Percentiles rank a stretch among this genome's conserved stretches.
Evolutionary conservation across 2,113 vertebrate species (phyloP).

Genomic region (Malurus cyaneus): DNA sequence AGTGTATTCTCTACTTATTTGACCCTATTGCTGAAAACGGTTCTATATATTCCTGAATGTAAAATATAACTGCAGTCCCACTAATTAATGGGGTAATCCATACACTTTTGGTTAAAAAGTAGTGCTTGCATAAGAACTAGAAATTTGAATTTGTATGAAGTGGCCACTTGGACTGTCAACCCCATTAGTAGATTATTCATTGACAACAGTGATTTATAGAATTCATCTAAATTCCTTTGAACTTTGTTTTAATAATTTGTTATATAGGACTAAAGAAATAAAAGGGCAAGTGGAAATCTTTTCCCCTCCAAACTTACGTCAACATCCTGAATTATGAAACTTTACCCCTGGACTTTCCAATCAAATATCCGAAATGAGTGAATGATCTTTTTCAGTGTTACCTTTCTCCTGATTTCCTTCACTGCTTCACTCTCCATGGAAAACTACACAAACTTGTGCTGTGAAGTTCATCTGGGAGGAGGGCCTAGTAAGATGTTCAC

Average conservation of each 20-base stretch:
- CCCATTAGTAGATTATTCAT: neutral
- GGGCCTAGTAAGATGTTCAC: neutral
- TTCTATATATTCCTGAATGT: neutral
- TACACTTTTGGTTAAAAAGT: neutral
- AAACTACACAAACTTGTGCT: neutral
- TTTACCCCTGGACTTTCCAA: neutral
- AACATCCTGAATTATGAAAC: neutral
- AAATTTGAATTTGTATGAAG: neutral
- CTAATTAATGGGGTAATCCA: neutral
- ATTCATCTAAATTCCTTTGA: neutral
- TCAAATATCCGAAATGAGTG: neutral
- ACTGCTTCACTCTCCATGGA: neutral
- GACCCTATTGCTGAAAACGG: neutral
- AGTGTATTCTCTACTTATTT: neutral
- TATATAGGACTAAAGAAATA: neutral
- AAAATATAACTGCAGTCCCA: neutral
- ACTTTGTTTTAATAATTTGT: neutral
- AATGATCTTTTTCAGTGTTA: neutral
- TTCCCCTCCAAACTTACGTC: fast-evolving
- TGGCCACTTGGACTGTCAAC: neutral
- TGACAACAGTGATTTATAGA: neutral
- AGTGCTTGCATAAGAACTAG: neutral
- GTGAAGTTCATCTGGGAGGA: neutral
- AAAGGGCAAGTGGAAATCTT: neutral
- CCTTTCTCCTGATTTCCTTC: neutral